Evolutionary conservation across 2,888 invertebrate genomes (phyloP), one percentile per base, ranked within the genome.

Genomic region (Mycalesis mineus): DNA sequence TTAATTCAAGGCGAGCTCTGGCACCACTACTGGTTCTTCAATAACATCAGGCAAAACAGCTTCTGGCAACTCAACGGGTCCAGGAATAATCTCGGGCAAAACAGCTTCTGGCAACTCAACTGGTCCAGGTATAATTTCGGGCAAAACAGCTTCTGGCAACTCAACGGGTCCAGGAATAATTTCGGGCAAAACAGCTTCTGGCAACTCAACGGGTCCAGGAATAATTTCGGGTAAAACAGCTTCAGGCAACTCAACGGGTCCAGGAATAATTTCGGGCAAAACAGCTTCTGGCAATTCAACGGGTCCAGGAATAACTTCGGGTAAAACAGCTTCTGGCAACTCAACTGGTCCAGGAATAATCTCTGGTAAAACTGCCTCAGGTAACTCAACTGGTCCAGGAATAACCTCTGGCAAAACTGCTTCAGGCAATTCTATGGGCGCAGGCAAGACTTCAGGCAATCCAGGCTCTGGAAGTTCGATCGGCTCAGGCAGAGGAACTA

Each of bases 271-370:
- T n/a, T 53, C 53, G 4, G 53, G 53, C 36, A 44, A n/a, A 9
- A 37, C 53, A 13, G 53, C 13, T 37, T 44, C 36, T 0, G 53
- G 44, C 7, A 54, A 7, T 2, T 50, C 50, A 2, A 50, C 5
- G 0, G 50, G 50, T 28, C 0, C 39, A 14, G 50, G 50, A 0
- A 29, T 39, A 4, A 50, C 29, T n/a, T 50, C 65, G 5, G 67
- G 68, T 7, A 61, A 41, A 0, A 49, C 58, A 28, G 68, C 55
- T n/a, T 55, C 40, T 0, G 64, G 63, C 7, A 64, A 28, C 5
- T 48, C 55, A 17, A 51, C 36, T 0, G 62, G 55, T 6, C 13
- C 50, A 14, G 64, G 66, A 0, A 14, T n/a, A 61, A 66, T 45
- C 7, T 40, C 55, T 51, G 53, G 50, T 14, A 50, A 39, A 14